Evolutionary conservation across 2,113 vertebrate species (phyloP), one percentile per base, ranked within the genome.

Genomic region (Vireo altiloquus): DNA sequence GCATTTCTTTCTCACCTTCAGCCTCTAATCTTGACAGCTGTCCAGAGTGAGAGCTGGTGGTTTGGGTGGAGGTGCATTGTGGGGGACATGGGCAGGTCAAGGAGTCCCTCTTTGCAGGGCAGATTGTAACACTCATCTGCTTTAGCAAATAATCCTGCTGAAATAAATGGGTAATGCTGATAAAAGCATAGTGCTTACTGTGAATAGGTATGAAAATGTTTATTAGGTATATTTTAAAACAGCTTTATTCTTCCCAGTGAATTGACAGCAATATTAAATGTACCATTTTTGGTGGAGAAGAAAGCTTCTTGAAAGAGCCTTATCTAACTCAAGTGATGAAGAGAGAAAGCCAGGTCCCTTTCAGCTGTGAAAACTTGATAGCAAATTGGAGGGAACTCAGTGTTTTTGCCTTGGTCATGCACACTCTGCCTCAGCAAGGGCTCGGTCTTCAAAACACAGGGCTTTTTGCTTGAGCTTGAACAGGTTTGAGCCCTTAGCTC

Each of bases 61-160:
- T 42, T 64, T 0, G 1, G 12, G 12, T 57, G 31, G n/a, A 71
- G 40, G 40, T 7, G 7, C 28, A 4, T 56, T 69, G 13, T 9
- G 6, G 61, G 27, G 13, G 4, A 22, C 6, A 0, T 30, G 54
- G 40, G 17, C 57, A 82, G 57, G 33, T 66, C 39, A 81, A 59
- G n/a, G 44, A 39, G 16, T 63, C 19, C 9, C 46, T 31, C 50
- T 66, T 11, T 72, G 22, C 40, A 28, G 37, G 37, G 28, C 56
- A 84, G 42, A 47, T 91, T 66, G 52, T 56, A 70, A 17, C 7
- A 7, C 33, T 71, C 12, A 4, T 27, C 42, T 82, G 27, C 47
- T 75, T 68, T n/a, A 63, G 21, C 15, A 76, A 24, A 61, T 71
- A 81, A 59, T 50, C 47, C 20, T 61, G 15, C 30, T 31, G 53